These are phyloP conservation scores for Steinernema khuongi DNA, from an alignment of 1,140 invertebrate species.

Conservation along the genomic window DNA sequence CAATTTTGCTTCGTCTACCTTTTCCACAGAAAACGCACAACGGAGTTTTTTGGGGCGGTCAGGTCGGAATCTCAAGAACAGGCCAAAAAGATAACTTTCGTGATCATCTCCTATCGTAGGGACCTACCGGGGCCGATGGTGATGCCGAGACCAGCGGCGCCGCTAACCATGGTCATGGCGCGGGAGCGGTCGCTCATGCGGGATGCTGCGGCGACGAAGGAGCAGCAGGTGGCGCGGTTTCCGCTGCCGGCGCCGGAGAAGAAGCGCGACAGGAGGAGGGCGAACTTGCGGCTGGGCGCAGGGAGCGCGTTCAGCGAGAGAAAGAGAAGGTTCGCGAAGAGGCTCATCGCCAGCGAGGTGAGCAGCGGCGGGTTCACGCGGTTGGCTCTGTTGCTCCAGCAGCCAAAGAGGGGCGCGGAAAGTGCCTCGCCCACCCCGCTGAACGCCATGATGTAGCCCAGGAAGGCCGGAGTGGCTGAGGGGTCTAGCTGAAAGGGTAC, in stretches of 20 bases:
- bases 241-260: constrained; percentile 39
- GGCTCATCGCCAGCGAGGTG: constrained; percentile 31
- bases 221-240: constrained; percentile 39
- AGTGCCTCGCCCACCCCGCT: constrained; percentile 42
- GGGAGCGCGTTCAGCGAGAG: constrained; percentile 41
- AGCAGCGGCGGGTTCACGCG: constrained; percentile 35
- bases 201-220: constrained; percentile 34
- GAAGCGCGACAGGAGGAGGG: constrained; percentile 38
- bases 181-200: constrained; percentile 31
- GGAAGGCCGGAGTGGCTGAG: constrained; percentile 39
- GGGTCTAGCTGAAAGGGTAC: constrained; percentile 41
- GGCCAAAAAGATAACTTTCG: too few relatives aligned
- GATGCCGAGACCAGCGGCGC: constrained; percentile 40
- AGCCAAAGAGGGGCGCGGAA: constrained; percentile 42
- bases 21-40: too few relatives aligned
- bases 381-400: constrained; percentile 37
- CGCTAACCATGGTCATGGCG: constrained; percentile 45
- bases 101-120: too few relatives aligned
- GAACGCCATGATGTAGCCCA: constrained; percentile 45
- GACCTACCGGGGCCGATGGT: constrained; percentile 34
- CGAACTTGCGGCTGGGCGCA: not conserved
- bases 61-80: too few relatives aligned
- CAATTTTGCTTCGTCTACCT: too few relatives aligned
- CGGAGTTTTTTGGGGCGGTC: too few relatives aligned
- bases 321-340: constrained; percentile 39